Conservation (phyloP, 2,113 vertebrate genomes). For the Apodemus sylvaticus region DNA sequence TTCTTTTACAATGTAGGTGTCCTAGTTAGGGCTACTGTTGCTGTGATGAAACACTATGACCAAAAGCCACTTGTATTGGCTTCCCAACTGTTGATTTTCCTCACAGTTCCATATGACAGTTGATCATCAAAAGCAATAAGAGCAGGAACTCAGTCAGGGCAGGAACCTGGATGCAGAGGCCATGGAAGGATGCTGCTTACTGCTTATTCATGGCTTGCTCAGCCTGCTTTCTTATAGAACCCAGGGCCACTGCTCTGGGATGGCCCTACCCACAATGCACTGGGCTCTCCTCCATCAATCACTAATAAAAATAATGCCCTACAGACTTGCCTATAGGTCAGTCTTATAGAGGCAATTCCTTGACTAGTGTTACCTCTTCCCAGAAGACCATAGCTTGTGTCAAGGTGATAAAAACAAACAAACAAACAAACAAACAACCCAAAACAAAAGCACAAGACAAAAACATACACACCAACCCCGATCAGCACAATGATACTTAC, state of each 20-base stretch:
- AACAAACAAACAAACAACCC: too few relatives aligned
- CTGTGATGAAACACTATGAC: background rate
- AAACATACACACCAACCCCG: too few relatives aligned
- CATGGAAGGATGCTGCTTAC: background rate
- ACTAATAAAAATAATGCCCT: background rate
- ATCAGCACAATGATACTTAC: background rate
- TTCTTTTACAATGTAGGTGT: background rate
- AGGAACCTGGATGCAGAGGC: background rate
- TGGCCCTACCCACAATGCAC: background rate
- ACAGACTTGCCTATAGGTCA: background rate
- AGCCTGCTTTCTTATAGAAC: background rate
- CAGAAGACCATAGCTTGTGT: background rate
- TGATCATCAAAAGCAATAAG: background rate
- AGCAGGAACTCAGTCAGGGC: background rate
- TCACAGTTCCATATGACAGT: background rate
- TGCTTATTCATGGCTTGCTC: background rate
- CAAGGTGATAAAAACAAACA: background rate
- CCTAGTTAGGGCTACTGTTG: background rate
- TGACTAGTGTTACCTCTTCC: background rate
- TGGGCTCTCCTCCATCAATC: background rate
- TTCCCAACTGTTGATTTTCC: background rate
- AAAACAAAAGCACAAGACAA: too few relatives aligned
- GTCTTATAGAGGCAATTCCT: background rate
- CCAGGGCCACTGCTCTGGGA: background rate
- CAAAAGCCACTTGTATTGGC: background rate